Evolutionary conservation across 2,888 invertebrate species (phyloP).

Genomic region (Calameuta pallipes): DNA sequence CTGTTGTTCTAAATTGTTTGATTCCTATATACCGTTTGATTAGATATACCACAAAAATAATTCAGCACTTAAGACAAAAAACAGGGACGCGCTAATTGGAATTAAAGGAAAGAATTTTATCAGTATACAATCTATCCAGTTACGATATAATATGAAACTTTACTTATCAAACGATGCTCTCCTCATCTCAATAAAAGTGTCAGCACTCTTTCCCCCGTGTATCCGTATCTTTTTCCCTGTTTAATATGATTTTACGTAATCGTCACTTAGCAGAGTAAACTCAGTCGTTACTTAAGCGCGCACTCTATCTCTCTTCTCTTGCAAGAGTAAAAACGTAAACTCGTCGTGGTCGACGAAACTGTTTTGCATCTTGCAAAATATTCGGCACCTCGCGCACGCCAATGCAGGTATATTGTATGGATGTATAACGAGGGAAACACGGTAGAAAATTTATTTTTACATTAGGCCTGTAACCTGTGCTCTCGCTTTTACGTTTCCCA

Average conservation of each 20-base stretch:
- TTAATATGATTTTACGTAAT: slow-evolving; percentile 21
- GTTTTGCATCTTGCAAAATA: slow-evolving; percentile 55
- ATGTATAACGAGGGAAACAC: slow-evolving; percentile 18
- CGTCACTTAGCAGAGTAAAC: background rate
- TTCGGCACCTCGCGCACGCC: slow-evolving; percentile 30
- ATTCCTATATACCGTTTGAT: too few species aligned
- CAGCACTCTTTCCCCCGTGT: slow-evolving; percentile 1
- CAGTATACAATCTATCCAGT: background rate
- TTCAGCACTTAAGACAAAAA: background rate
- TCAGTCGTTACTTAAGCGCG: background rate
- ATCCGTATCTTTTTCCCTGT: slow-evolving; percentile 5
- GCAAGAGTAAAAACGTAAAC: slow-evolving; percentile 35
- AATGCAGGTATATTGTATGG: slow-evolving; percentile 16
- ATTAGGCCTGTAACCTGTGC: background rate
- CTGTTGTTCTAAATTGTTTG: too few species aligned
- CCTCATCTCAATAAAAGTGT: slow-evolving; percentile 43
- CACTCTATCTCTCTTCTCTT: background rate
- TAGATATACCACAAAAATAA: background rate
- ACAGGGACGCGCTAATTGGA: background rate
- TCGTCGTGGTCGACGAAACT: slow-evolving; percentile 29
- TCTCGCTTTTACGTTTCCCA: background rate
- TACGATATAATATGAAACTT: background rate
- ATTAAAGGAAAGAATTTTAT: background rate
- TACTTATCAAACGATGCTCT: slow-evolving; percentile 56
- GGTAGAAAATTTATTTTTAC: background rate